phyloP scores from a whole-genome alignment of 2,113 vertebrate genomes.

The Ginglymostoma cirratum region DNA sequence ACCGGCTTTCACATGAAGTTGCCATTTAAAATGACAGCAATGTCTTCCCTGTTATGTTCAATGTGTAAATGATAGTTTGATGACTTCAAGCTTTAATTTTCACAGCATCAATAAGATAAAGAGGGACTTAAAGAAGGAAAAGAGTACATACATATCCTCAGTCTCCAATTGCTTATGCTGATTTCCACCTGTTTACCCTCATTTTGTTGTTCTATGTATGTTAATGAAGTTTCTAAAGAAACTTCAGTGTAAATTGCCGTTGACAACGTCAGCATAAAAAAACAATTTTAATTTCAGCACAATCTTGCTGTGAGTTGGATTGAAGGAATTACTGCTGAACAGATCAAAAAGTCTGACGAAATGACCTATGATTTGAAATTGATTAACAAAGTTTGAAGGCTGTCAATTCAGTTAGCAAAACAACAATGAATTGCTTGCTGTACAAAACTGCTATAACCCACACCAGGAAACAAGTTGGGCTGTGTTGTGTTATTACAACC shows the following conservation, averaged over 20 bases:
- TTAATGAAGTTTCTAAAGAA: neutral
- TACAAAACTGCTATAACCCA: neutral
- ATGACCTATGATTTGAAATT: neutral
- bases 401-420: neutral
- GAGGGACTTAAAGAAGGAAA: neutral
- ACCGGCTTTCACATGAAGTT: neutral
- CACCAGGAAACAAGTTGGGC: neutral
- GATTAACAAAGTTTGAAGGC: neutral
- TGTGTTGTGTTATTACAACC: neutral
- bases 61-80: neutral
- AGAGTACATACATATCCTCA: neutral
- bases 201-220: neutral
- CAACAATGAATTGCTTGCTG: neutral
- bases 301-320: neutral
- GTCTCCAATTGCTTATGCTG: neutral
- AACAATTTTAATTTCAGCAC: neutral
- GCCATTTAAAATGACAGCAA: neutral
- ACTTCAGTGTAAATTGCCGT: neutral
- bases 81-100: neutral
- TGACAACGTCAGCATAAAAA: neutral
- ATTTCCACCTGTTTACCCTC: neutral
- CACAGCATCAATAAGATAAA: neutral
- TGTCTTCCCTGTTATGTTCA: neutral
- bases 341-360: neutral
- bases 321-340: neutral